A percentile compares a stretch with the other conserved stretches of the same genome.
phyloP scores from a whole-genome alignment of 2,797 vertebrate genomes.

The Florisuga fusca region DNA sequence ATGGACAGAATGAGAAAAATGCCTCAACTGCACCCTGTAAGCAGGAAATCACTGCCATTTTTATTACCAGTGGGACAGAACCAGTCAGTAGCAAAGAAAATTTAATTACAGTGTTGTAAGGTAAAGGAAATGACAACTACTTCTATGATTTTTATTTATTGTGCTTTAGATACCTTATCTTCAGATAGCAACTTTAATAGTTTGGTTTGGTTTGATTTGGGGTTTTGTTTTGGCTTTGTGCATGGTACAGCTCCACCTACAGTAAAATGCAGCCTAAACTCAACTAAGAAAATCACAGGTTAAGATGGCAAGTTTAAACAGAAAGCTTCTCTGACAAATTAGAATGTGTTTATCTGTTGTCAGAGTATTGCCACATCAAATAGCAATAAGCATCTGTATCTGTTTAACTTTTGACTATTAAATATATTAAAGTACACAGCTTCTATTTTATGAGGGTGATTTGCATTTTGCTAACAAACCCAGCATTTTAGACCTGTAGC shows the following conservation, averaged over 20 bases:
- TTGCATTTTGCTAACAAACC: neutral
- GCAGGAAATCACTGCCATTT: neutral
- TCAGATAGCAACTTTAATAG: neutral
- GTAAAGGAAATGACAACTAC: neutral
- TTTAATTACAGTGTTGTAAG: neutral
- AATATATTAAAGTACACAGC: neutral
- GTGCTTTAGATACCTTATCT: neutral
- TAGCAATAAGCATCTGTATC: neutral
- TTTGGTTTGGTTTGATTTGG: neutral
- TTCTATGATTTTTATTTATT: neutral
- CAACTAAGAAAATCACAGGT: neutral
- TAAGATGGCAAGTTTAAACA: neutral
- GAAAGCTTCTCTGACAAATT: slow-evolving; percentile 5
- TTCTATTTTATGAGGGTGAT: neutral
- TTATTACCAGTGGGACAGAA: neutral
- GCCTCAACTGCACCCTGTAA: neutral
- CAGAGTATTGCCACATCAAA: neutral
- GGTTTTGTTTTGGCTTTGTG: neutral
- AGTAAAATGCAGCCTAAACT: neutral
- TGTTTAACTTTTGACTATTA: neutral
- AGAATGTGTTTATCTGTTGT: neutral
- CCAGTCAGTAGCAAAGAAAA: neutral
- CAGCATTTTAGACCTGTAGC: neutral
- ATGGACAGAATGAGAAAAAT: neutral
- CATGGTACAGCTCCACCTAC: slow-evolving; percentile 39